Conservation (phyloP, 1,140 invertebrate genomes). For the Oppia nitens region DNA sequence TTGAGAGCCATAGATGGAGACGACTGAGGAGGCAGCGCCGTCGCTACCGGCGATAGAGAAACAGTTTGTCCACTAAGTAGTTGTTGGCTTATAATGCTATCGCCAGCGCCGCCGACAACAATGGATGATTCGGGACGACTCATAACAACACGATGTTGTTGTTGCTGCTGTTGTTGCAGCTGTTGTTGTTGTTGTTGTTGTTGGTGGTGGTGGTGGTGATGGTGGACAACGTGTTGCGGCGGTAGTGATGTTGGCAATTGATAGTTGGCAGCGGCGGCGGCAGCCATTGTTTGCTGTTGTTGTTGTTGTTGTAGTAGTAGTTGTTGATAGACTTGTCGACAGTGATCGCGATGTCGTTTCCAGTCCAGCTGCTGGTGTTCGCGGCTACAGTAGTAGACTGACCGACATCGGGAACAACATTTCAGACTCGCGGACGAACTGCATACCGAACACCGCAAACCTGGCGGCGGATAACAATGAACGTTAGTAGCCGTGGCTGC, state of each 20-base stretch:
- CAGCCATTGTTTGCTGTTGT: not conserved
- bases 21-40: not conserved
- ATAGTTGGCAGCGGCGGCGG: not conserved
- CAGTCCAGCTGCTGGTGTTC: slow-evolving; percentile 58
- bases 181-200: no score
- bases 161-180: not conserved
- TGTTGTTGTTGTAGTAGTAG: slow-evolving; percentile 1
- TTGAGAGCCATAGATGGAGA: not conserved
- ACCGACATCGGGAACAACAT: slow-evolving; percentile 51
- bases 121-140: not conserved
- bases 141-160: not conserved
- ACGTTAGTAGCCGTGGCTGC: no score
- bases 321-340: slow-evolving; percentile 20
- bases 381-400: slow-evolving; percentile 53
- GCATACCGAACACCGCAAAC: no score
- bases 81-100: not conserved
- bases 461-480: no score
- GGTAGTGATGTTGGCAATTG: not conserved
- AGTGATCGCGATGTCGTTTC: slow-evolving; percentile 44
- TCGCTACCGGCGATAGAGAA: not conserved
- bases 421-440: slow-evolving; percentile 50
- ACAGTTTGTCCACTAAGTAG: not conserved
- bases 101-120: not conserved
- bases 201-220: not conserved
- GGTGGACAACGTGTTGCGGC: not conserved